Evolutionary conservation across 2,888 invertebrate genomes (phyloP), one percentile per base, ranked within the genome.

Genomic region (Lithophane socia): DNA sequence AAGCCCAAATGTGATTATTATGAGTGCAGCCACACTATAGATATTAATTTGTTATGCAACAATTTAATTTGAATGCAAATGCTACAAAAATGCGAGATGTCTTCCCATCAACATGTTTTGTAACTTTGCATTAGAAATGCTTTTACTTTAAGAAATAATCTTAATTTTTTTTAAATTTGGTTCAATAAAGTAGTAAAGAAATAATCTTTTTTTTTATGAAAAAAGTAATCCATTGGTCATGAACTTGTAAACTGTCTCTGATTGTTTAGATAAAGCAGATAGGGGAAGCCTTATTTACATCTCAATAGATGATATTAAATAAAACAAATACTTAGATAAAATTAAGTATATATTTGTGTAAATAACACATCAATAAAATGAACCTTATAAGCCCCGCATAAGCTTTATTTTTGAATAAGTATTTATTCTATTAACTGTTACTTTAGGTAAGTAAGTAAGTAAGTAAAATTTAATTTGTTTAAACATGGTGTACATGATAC

Each of bases 311-410:
- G 7, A 52, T 72, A 80, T 52, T 64, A 58, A 72, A 78, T 79
- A 52, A 80, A 78, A 73, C 56, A 56, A 73, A 65, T 77, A 64
- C 21, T 79, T 64, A 42, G 13, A 56, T 63, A 47, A 60, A 47
- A 69, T 67, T 13, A 16, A n/a, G 2, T 49, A 61, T 58, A 65
- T 72, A 73, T 58, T 79, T 58, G 4, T 18, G 4, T 64, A 37
- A 29, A 70, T 49, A 64, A 42, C 13, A 29, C 24, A 16, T 16
- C 16, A 49, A 64, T 44, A 29, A 49, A 65, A 80, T 52, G 0
- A 24, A 73, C 44, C 44, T 54, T 73, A 80, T 42, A 1, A 18
- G 1, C 3, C 13, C 16, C 0, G 0, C 0, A 1, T 21, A 54
- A 54, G 37, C 29, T 47, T 64, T 13, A 52, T 54, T 73, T 73